Evolutionary conservation across 2,888 invertebrate genomes (phyloP), one percentile per base, ranked within the genome.

Genomic region (Ptilodon capucinus): DNA sequence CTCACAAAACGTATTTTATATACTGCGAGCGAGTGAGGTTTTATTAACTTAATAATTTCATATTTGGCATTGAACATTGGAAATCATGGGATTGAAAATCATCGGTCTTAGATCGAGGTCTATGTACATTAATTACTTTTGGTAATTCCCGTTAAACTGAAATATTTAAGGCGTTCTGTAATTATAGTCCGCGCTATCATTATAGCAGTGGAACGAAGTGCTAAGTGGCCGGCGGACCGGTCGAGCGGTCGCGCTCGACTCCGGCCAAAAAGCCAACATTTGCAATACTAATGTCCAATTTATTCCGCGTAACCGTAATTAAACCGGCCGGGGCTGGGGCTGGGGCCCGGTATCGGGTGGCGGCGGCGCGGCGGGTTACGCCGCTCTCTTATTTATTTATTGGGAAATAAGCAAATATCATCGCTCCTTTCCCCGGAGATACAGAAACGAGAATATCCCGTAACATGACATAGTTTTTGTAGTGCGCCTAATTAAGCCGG

Each of bases 231-330:
- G 13, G 13, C 5, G 13, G 30, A 32, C 30, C 30, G 30, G 13
- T 32, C 30, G 30, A n/a, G 13, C 13, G 30, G 13, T n/a, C 30
- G 13, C 13, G 30, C 30, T n/a, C 28, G 28, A 2, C 28, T 28
- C 28, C 28, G 21, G 21, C 21, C 25, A 25, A 25, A 25, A 25
- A 25, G 25, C 25, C 25, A 9, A 25, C 41, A 41, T 41, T 42
- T 42, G 32, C 42, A 40, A 47, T 36, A 41, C 46, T 32, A 46
- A 46, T 46, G 25, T 28, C 34, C 32, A 32, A 36, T 35, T 40
- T 40, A 46, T 35, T 46, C 23, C 19, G 14, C 13, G 30, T 32
- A 32, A 32, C 30, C 13, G 30, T 14, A 32, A 32, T 32, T 32
- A 32, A 32, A 32, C 13, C 30, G 13, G 30, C n/a, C 13, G 13